These are phyloP conservation scores for Drosophila cardini DNA, from an alignment of 1,140 invertebrate species.

Conservation along the genomic window DNA sequence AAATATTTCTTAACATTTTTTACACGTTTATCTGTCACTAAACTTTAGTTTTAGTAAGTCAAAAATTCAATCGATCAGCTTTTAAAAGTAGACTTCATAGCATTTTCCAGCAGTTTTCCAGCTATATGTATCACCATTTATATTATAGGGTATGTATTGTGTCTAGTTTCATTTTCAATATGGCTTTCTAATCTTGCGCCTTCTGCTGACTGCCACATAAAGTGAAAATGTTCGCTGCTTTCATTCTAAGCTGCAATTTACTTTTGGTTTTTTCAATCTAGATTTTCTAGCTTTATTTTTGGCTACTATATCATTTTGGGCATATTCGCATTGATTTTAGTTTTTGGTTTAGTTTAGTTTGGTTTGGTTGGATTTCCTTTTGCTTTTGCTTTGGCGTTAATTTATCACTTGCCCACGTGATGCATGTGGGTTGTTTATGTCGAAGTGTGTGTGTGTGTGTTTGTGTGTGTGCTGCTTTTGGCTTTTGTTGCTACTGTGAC, in stretches of 20 bases:
- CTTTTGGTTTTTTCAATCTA: slow-evolving; percentile 36
- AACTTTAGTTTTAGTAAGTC: no score
- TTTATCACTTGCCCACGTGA: slow-evolving; percentile 57
- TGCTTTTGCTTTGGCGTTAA: slow-evolving; percentile 38
- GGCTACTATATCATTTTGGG: slow-evolving; percentile 17
- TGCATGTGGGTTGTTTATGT: slow-evolving; percentile 32
- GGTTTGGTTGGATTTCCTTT: slow-evolving; percentile 1
- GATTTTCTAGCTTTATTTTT: slow-evolving; percentile 13
- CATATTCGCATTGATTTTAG: slow-evolving; percentile 11
- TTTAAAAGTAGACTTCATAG: no score
- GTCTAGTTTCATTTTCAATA: slow-evolving; percentile 11
- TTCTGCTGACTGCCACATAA: slow-evolving; percentile 33
- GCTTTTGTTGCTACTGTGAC: slow-evolving; percentile 45
- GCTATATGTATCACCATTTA: neutral
- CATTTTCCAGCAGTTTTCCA: no score
- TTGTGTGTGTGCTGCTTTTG: slow-evolving; percentile 2
- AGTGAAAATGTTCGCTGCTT: slow-evolving; percentile 51
- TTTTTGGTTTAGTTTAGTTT: slow-evolving; percentile 10
- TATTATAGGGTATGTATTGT: slow-evolving; percentile 24
- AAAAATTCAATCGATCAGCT: no score
- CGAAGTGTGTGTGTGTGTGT: no score
- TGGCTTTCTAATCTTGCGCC: slow-evolving; percentile 37
- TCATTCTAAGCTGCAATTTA: slow-evolving; percentile 34
- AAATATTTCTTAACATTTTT: no score
- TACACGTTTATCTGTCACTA: no score